Evolutionary conservation across 1,140 invertebrate genomes (phyloP), one percentile per base, ranked within the genome.

Genomic region (Drosophila santomea): DNA sequence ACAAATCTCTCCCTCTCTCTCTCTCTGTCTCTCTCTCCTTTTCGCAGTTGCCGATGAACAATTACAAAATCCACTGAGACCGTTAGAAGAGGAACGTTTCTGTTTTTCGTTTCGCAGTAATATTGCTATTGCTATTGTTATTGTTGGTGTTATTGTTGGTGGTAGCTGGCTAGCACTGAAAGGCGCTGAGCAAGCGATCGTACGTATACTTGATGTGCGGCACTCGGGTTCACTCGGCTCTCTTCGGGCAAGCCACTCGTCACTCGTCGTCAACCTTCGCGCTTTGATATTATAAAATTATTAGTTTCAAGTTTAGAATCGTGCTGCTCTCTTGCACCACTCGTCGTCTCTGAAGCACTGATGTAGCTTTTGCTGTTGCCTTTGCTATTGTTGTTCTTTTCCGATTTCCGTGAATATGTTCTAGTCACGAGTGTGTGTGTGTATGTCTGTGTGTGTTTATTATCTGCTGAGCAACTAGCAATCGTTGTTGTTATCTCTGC

Each of bases 391-490:
- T 48, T 64, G 35, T 47, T 47, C 63, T 54, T 57, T 73, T 52
- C 52, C 54, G 60, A 75, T 75, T 75, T 75, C 73, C 72, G 72
- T 67, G 63, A 58, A 51, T 51, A 54, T 56, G 68, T 75, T 73
- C 69, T 83, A 45, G 64, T 66, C 66, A 51, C 66, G 78, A 51
- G 62, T 59, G 28, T 41, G 54, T 59, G 47, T 67, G 56, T 43
- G 23, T 77, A 2, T 32, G 66, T 51, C 47, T 51, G 41, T 72
- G 48, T 50, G 36, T 68, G 66, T 56, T 88, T 89, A 83, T 80
- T 89, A 88, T 88, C 72, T 74, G 74, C 47, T 50, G 47, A 25
- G 47, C 48, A 76, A 71, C 77, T 71, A 71, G 52, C 76, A 71
- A 62, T 78, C 58, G 61, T 58, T 83, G 60, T 55, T 73, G 60